A percentile compares a stretch with the other conserved stretches of the same genome.
These are phyloP conservation scores for Penaeus vannamei DNA, from an alignment of 1,140 invertebrate genomes.

Conservation along the genomic window DNA sequence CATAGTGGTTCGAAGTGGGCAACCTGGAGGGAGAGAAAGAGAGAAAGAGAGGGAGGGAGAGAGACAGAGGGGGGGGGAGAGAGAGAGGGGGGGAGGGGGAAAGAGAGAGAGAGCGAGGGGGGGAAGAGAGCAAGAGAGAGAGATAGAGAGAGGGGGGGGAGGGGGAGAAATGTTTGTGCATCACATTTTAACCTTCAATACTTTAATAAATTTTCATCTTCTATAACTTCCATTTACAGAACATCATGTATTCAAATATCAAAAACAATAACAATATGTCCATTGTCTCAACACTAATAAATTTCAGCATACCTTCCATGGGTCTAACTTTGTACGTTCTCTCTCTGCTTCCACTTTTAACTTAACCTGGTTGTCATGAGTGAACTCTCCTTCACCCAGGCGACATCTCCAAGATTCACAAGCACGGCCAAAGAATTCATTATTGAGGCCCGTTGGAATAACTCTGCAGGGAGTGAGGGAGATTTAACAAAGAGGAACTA, in stretches of 20 bases:
- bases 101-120: not conserved
- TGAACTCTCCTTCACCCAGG: constrained; percentile 95
- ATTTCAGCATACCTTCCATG: constrained; percentile 83
- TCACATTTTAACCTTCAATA: not conserved
- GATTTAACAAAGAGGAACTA: too few relatives aligned
- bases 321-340: constrained; percentile 93
- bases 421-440: constrained; percentile 96
- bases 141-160: constrained; percentile 41
- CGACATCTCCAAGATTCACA: constrained; percentile 94
- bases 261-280: too few relatives aligned
- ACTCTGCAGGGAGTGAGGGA: constrained; percentile 71
- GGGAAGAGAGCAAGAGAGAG: constrained; percentile 47
- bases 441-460: constrained; percentile 88
- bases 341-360: constrained; percentile 92
- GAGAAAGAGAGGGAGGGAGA: constrained; percentile 50
- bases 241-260: too few relatives aligned
- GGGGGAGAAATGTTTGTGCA: constrained; percentile 30
- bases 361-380: constrained; percentile 93
- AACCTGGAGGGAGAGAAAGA: constrained; percentile 74
- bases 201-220: not conserved
- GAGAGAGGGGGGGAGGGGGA: constrained; percentile 64
- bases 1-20: constrained; percentile 97
- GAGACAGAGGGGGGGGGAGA: constrained; percentile 45
- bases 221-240: not conserved
- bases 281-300: not conserved